Conservation (phyloP, 2,113 vertebrate species). For the Zootoca vivipara region DNA sequence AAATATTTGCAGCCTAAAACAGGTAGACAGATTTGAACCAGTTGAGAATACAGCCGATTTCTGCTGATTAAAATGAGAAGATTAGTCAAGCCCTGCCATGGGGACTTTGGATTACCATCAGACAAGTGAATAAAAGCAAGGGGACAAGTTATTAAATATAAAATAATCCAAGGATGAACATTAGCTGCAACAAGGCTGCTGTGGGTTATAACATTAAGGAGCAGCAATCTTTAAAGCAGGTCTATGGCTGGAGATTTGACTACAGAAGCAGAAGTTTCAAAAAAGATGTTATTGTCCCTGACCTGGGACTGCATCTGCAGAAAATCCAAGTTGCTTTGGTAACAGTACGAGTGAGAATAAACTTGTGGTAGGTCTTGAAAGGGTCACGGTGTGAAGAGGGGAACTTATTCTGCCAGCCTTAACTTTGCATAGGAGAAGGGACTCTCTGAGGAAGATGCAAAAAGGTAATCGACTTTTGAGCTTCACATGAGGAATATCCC, state of each 20-base stretch:
- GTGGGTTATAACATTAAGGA: conserved; percentile 2
- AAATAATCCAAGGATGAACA: conserved; percentile 16
- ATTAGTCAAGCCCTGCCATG: not conserved
- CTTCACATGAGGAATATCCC: not conserved
- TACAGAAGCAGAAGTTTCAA: not conserved
- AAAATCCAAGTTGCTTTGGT: not conserved
- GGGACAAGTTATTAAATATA: conserved; percentile 11
- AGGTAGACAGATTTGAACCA: conserved; percentile 59
- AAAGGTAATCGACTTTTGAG: not conserved
- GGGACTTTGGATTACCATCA: not conserved
- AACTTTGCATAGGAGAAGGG: not conserved
- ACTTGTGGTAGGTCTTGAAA: not conserved
- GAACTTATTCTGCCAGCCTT: not conserved
- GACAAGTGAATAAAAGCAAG: conserved; percentile 7
- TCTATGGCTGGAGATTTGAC: not conserved
- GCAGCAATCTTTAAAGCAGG: not conserved
- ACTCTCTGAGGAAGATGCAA: not conserved
- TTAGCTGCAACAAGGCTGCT: conserved; percentile 3
- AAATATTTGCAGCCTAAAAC: conserved; percentile 62
- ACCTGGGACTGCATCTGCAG: not conserved
- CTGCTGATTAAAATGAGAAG: conserved; percentile 17
- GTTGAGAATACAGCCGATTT: conserved; percentile 62
- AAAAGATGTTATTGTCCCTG: not conserved
- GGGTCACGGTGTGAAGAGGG: not conserved
- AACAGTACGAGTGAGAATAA: not conserved